Base-by-base conservation (phyloP, 2,888 invertebrate species). In the Bembecia ichneumoniformis region DNA sequence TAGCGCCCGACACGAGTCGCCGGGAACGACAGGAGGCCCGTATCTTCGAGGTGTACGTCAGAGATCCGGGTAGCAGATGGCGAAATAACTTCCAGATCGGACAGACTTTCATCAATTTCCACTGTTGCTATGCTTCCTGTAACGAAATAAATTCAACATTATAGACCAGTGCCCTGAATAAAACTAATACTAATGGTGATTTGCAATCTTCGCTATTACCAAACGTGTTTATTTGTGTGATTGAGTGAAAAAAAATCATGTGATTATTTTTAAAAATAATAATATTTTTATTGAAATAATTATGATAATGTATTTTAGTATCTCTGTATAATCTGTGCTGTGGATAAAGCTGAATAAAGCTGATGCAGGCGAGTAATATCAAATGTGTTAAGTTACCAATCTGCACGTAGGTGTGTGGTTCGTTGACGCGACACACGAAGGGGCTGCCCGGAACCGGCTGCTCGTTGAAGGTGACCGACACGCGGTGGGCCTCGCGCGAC, bases 401-500 rank as follows among this genome's bases (percentile, higher is more conserved):
- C 66, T 95, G 94, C 47, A 94, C 88, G 68, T 91, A 92, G 54
- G 93, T 92, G 7, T 92, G 91, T 0, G 91, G 91, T 66, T 93
- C 94, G 59, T 87, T 90, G 52, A 92, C 91, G 48, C 91, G 90
- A 49, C 96, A 96, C 58, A 94, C 93, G 83, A 96, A 96, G 9
- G 97, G 97, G 75, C 95, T 96, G 17, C 96, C 96, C 51, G 94
- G 93, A 2, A 96, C 96, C 28, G 95, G 90, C 66, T 96, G 95
- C 64, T 97, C 97, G 69, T 97, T 97, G 80, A 97, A 97, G 1
- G 96, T 96, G 56, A 97, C 96, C 54, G 96, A 96, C 11, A 97
- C 96, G 62, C 93, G 96, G 75, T 97, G 97, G 5, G 96, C 91
- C 60, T 94, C 94, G 34, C 93, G 90, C n/a, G 94, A 94, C 70